These are phyloP conservation scores for Carassius carassius DNA, from an alignment of 2,113 vertebrate species.

Conservation along the genomic window DNA sequence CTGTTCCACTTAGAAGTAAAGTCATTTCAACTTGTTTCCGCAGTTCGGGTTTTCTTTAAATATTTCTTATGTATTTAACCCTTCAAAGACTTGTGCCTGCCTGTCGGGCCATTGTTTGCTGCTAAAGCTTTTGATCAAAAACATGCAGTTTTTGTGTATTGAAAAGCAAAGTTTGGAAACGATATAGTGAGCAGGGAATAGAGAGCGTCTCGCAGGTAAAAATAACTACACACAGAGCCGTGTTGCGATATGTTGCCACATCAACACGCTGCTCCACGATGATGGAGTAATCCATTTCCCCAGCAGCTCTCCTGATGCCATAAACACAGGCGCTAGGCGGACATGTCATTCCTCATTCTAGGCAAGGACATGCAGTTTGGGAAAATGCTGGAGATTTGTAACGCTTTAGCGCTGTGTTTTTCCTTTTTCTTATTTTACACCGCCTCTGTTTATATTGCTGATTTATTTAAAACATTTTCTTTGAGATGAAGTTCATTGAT, in stretches of 20 bases:
- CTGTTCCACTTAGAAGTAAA: slow-evolving; percentile 18
- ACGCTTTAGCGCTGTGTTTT: slow-evolving; percentile 73
- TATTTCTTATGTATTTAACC: background rate
- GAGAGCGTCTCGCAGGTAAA: slow-evolving; percentile 71
- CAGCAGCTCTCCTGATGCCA: slow-evolving; percentile 75
- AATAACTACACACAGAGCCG: slow-evolving; percentile 76
- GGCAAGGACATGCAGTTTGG: slow-evolving; percentile 67
- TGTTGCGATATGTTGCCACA: slow-evolving; percentile 71
- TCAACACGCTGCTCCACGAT: slow-evolving; percentile 65
- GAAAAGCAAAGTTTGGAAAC: slow-evolving; percentile 31
- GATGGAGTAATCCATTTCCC: slow-evolving; percentile 81
- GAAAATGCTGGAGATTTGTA: slow-evolving; percentile 75
- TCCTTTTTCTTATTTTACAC: slow-evolving; percentile 48
- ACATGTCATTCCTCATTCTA: slow-evolving; percentile 81
- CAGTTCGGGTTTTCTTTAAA: slow-evolving; percentile 30
- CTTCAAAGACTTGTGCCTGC: background rate
- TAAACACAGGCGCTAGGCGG: slow-evolving; percentile 80
- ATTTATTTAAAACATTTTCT: slow-evolving; percentile 76
- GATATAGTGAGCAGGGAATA: slow-evolving; percentile 10
- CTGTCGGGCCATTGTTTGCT: slow-evolving; percentile 11
- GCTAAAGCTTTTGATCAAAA: slow-evolving; percentile 14
- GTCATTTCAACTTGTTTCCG: slow-evolving; percentile 4
- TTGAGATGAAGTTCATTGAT: slow-evolving; percentile 74
- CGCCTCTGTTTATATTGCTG: slow-evolving; percentile 73
- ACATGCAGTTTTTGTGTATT: slow-evolving; percentile 58